Evolutionary conservation across 23 tunicate species (phyloP), one percentile per base, ranked within the genome.

Genomic region (Ciona savignyi): DNA sequence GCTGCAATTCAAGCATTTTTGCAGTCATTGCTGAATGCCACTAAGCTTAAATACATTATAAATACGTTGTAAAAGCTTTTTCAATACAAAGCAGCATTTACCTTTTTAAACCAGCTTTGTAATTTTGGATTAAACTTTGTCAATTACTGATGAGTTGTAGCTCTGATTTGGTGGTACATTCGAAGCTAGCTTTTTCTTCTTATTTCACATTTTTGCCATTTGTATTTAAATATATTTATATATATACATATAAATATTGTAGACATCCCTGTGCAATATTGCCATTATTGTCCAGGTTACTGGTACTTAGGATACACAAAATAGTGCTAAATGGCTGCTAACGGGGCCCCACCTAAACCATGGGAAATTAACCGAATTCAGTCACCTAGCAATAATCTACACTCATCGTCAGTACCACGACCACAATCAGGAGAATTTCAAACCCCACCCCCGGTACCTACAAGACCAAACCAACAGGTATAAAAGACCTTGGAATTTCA

Each of bases 281-380:
- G 15, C 15, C 56, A 6, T 42, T 9, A 6, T 15, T 6, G 56
- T 15, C 11, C 15, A 42, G 56, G n/a, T n/a, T n/a, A n/a, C n/a
- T n/a, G n/a, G n/a, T n/a, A n/a, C n/a, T n/a, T 42, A 42, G 56
- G 56, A 6, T 42, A 42, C 9, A 9, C 56, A 9, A 63, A 22
- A 9, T 63, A 63, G 4, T 63, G 4, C 26, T 9, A 63, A 22
- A 77, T 77, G 82, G 34, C 25, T 42, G 27, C 70, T 19, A 73
- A 35, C 22, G 86, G 78, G 19, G 70, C 95, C 1, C 80, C 87
- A 24, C 67, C 82, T 20, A 88, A 88, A 68, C 96, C 96, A 25
- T 88, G 96, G 96, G 96, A 88, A 48, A 77, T 88, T 33, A 77
- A 88, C 76, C 64, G 88, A 62, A 71, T 33, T 35, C 84, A 56